Evolutionary conservation across 1,140 invertebrate genomes (phyloP), one percentile per base, ranked within the genome.

Genomic region (Brachionus angularis): DNA sequence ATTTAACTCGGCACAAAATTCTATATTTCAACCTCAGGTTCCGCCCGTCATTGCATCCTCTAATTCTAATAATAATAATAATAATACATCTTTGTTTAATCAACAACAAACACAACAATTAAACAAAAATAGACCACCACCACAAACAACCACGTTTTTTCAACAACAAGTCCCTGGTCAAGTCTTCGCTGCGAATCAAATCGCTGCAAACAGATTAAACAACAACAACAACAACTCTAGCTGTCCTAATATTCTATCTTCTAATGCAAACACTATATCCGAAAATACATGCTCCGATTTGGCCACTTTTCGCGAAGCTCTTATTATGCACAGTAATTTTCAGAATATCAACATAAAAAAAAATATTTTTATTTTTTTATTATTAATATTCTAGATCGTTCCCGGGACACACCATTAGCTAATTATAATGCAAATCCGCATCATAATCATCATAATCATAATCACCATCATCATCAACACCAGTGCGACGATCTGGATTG

Each of bases 401-500:
- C 53, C 36, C 53, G 53, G 21, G 53, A 58, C 53, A 29, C 12
- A 8, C 53, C 53, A 5, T 31, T 58, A 18, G 33, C 10, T 14
- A 36, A 36, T 23, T 58, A 58, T 14, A 23, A 39, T 58, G n/a
- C 53, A 58, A 36, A 29, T 58, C 18, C 39, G 39, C 23, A 27
- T 67, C 2, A 47, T 27, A 67, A 10, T 47, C 62, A 67, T 12
- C 21, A 46, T 14, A 39, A 46, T 46, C 62, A 67, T 50, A 39
- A 67, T 7, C 62, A 67, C 29, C 25, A 34, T 5, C 33, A 47
- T 25, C 62, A 67, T 50, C 62, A 42, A 10, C 39, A 42, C 39
- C 39, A 25, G 23, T 67, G 62, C n/a, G 62, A 67, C 29, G 62
- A 67, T 34, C 36, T 67, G 23, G 62, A 67, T 50, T 67, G 62